Conservation (phyloP, 2,113 vertebrate genomes). For the Malurus melanocephalus region DNA sequence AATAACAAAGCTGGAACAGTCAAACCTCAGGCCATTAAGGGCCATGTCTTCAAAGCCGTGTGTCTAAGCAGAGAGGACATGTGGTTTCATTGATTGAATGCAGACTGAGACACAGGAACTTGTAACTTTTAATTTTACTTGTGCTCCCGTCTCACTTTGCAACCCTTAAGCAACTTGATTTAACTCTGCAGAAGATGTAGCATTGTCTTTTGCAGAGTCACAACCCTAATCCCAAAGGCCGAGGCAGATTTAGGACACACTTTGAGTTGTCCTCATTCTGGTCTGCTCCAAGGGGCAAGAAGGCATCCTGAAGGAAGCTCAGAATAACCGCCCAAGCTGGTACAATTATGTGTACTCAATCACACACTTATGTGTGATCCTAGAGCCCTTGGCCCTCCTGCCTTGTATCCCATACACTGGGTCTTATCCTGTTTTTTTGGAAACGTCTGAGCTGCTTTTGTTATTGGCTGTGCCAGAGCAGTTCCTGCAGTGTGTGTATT, state of each 20-base stretch:
- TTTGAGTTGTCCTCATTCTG: neutral
- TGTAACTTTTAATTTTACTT: slow-evolving; percentile 38
- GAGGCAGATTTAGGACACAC: neutral
- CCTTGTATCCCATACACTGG: neutral
- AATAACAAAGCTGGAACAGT: slow-evolving; percentile 32
- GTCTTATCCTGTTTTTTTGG: neutral
- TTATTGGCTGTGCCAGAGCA: neutral
- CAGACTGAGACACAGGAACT: slow-evolving; percentile 23
- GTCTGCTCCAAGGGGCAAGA: neutral
- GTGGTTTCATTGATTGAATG: slow-evolving; percentile 32
- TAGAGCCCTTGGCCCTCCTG: neutral
- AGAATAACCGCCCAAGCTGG: neutral
- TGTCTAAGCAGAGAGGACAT: slow-evolving; percentile 13
- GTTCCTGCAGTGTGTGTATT: neutral
- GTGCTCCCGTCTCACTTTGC: neutral
- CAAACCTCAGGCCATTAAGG: slow-evolving; percentile 10
- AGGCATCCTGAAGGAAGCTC: neutral
- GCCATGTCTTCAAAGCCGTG: slow-evolving; percentile 9
- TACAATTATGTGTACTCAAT: neutral
- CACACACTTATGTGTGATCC: neutral
- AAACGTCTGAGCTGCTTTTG: neutral
- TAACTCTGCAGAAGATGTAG: neutral
- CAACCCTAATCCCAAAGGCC: neutral
- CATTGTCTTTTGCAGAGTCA: neutral
- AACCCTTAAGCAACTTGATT: neutral